These are phyloP conservation scores for Entomobrya proxima DNA, from an alignment of 2,888 invertebrate species.

Conservation along the genomic window DNA sequence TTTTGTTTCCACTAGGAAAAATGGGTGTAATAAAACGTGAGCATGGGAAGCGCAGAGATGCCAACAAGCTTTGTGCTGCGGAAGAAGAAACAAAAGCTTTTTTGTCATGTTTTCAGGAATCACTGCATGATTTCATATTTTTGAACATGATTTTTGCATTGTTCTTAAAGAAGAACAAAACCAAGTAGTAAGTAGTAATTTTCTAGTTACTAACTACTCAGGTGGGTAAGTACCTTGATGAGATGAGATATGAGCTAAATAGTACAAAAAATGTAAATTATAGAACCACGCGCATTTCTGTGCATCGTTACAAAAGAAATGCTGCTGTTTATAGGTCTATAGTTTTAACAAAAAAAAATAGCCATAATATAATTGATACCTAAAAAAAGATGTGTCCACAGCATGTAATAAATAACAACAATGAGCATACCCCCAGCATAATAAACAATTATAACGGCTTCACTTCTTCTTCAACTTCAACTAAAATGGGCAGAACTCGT, in stretches of 20 bases:
- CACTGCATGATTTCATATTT: not conserved
- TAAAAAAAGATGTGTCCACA: not conserved
- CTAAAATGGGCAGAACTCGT: conserved; percentile 12
- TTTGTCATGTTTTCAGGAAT: not conserved
- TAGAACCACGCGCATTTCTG: not conserved
- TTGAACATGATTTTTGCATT: conserved; percentile 1
- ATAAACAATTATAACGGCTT: conserved; percentile 4
- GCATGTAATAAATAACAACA: conserved; percentile 1
- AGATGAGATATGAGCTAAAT: not conserved
- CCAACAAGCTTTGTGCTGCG: too few species aligned
- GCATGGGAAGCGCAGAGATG: too few species aligned
- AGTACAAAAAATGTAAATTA: conserved; percentile 3
- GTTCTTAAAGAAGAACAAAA: not conserved
- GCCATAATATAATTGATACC: not conserved
- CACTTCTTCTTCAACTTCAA: not conserved
- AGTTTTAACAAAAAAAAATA: not conserved
- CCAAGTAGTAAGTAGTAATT: not conserved
- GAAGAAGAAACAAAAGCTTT: not conserved
- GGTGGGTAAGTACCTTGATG: too few species aligned
- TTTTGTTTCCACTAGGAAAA: too few species aligned
- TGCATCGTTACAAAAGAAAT: not conserved
- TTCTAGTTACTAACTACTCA: too few species aligned
- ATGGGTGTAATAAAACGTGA: too few species aligned
- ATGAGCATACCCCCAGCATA: not conserved
- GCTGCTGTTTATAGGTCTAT: not conserved